Base-by-base conservation (phyloP, 2,888 invertebrate species). In the Notocelia uddmanniana region DNA sequence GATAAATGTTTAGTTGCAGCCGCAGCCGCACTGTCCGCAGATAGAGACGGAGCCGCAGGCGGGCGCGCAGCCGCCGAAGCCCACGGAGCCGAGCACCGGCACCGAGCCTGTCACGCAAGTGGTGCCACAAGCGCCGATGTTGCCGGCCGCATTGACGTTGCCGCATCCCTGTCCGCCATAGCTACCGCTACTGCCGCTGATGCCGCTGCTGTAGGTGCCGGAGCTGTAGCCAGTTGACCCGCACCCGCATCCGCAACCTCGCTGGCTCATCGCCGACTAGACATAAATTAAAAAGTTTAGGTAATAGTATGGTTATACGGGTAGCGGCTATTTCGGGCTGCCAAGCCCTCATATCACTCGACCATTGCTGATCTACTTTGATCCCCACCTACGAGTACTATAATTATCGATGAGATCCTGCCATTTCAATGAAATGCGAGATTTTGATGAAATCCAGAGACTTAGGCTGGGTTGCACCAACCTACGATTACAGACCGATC, bases 31-130 rank as follows among this genome's bases (percentile, higher is more conserved):
- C 19, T 45, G n/a, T 55, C 70, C 70, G 23, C 19, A 50, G 37
- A 70, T 45, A 13, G 63, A 58, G 50, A 70, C 64, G 45, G 45
- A 45, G 19, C 70, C 70, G 13, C 34, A 37, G 34, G 70, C 70
- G 37, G 63, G 63, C 48, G 55, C 64, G 64, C 63, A 48, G 55
- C 70, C 70, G 50, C 11, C 19, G 37, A 70, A 70, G 31, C 10
- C 13, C 18, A 64, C 64, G 45, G 26, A 13, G 21, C 70, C 70
- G 11, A 57, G 15, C 21, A 70, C 69, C 19, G 73, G 69, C 50
- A 69, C 73, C 9, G 15, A 3, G 18, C 73, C 73, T 66, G 69
- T 3, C 70, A 75, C 70, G 75, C 74, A 18, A 71, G 74, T 50
- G 69, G 70, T n/a, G 57, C 64, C 52, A 67, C 74, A 21, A 73